These are phyloP conservation scores for Canis aureus DNA, from an alignment of 2,113 vertebrate genomes.

Conservation along the genomic window DNA sequence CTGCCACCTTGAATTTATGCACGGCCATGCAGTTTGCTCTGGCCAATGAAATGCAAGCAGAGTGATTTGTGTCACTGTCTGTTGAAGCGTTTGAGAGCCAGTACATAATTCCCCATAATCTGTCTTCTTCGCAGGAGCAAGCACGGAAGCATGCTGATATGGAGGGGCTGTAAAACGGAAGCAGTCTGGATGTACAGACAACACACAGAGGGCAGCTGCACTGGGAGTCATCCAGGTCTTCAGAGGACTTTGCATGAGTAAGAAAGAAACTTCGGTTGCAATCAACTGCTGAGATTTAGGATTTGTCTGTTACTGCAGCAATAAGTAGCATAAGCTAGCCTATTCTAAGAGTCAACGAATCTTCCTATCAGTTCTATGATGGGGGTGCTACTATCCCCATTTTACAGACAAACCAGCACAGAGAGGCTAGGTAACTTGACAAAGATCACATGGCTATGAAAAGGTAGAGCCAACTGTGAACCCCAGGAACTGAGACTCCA, in stretches of 20 bases:
- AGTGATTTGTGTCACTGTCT: neutral
- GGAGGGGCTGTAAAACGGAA: neutral
- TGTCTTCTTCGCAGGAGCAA: neutral
- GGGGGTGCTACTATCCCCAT: neutral
- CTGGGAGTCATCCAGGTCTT: neutral
- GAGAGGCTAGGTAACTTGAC: neutral
- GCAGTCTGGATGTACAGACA: too few species aligned
- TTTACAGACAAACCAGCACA: neutral
- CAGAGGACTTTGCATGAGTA: neutral
- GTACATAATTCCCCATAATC: neutral
- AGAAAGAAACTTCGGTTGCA: neutral
- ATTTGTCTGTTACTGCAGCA: neutral
- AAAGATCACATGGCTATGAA: neutral
- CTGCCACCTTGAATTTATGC: neutral
- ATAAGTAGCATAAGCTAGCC: neutral
- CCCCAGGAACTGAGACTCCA: neutral
- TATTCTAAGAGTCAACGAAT: neutral
- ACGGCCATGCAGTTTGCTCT: neutral
- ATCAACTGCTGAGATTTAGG: neutral
- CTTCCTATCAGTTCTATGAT: neutral
- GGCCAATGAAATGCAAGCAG: neutral
- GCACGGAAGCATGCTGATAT: accelerated
- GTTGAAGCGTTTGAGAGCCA: neutral
- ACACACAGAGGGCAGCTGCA: accelerated
- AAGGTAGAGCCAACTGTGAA: neutral